phyloP scores from a whole-genome alignment of 35 echinoderm and acorn worm genomes.

The Nesometra sesokonis region DNA sequence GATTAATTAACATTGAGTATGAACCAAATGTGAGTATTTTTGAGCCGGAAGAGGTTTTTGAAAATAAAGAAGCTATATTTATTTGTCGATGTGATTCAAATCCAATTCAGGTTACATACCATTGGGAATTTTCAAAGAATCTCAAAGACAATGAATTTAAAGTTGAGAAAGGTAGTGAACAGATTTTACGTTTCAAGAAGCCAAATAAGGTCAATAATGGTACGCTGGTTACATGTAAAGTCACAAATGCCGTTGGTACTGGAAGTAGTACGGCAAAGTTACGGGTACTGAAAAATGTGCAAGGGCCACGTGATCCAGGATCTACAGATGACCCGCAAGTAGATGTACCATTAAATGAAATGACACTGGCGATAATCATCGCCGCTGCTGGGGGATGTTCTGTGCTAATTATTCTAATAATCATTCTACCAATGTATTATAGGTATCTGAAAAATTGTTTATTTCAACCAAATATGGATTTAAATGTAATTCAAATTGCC shows the following conservation, averaged over 20 bases:
- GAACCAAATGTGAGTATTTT: neutral
- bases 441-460: neutral
- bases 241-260: neutral
- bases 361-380: neutral
- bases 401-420: neutral
- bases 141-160: neutral
- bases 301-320: neutral
- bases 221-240: neutral
- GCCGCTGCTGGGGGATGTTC: neutral
- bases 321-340: neutral
- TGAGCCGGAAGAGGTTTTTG: neutral
- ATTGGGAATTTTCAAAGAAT: neutral
- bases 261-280: neutral
- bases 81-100: neutral
- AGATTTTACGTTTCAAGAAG: neutral
- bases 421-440: neutral
- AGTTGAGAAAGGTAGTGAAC: neutral
- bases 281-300: neutral
- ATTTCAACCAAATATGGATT: neutral
- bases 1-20: neutral
- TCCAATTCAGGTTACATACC: neutral
- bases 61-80: neutral
- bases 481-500: neutral
- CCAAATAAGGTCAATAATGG: neutral
- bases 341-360: neutral